These are phyloP conservation scores for Glossosoma conforme DNA, from an alignment of 1,140 invertebrate species.

Conservation along the genomic window DNA sequence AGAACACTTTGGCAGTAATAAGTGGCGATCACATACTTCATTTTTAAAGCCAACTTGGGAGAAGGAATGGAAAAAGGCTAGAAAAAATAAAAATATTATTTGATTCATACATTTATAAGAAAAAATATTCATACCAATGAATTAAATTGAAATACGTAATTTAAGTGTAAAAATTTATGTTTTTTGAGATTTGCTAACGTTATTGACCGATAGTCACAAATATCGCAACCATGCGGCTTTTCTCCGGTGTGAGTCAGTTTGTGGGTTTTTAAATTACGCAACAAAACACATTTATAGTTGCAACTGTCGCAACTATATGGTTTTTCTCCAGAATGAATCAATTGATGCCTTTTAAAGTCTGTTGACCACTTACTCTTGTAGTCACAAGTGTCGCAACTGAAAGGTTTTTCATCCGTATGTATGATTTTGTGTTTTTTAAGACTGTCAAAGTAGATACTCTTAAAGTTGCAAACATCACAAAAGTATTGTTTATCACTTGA, in stretches of 20 bases:
- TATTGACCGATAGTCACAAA: no score
- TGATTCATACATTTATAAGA: no score
- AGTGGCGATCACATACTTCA: no score
- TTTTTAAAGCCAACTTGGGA: no score
- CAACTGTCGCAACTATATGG: constrained; percentile 1
- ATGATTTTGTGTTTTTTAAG: constrained; percentile 10
- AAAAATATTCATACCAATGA: no score
- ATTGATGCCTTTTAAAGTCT: background rate
- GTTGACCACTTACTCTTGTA: constrained; percentile 26
- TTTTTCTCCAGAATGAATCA: constrained; percentile 7
- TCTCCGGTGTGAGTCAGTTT: constrained; percentile 3
- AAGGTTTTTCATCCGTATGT: constrained; percentile 47
- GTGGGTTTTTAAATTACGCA: constrained; percentile 1
- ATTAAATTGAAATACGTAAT: no score
- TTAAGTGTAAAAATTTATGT: background rate
- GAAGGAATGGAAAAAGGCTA: no score
- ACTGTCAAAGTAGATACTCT: constrained; percentile 4
- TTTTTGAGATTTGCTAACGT: no score
- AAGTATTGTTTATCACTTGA: constrained; percentile 15
- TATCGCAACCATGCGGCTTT: constrained; percentile 2
- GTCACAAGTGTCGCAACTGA: constrained; percentile 47
- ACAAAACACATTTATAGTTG: background rate
- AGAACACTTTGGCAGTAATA: no score
- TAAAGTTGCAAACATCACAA: constrained; percentile 12
- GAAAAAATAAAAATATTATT: no score